These are phyloP conservation scores for Hycleus cichorii DNA, from an alignment of 1,140 invertebrate species.

Conservation along the genomic window DNA sequence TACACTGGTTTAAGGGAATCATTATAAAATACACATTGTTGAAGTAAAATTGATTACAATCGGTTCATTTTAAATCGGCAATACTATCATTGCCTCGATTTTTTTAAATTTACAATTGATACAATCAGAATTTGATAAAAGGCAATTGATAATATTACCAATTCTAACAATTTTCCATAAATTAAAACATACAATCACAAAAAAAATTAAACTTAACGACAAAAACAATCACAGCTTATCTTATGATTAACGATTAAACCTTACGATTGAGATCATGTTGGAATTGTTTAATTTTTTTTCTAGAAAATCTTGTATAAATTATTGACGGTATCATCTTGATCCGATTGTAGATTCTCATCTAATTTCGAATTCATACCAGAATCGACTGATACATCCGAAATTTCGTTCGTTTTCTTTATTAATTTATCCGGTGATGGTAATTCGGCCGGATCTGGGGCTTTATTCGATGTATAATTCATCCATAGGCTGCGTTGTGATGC, in stretches of 20 bases:
- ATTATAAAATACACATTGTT: not conserved
- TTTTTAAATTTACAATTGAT: not conserved
- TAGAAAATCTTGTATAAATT: not conserved
- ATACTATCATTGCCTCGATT: conserved; percentile 3
- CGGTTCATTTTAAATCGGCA: conserved; percentile 10
- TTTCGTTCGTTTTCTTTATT: conserved; percentile 26
- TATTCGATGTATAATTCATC: not conserved
- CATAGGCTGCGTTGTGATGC: conserved; percentile 25
- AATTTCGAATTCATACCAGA: conserved; percentile 34
- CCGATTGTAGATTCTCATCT: conserved; percentile 26
- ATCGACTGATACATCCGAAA: conserved; percentile 35
- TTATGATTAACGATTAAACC: not conserved
- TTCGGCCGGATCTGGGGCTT: conserved; percentile 31
- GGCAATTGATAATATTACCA: conserved; percentile 15
- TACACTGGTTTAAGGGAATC: not conserved
- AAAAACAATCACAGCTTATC: not conserved
- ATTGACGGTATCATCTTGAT: conserved; percentile 13
- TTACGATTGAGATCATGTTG: not conserved
- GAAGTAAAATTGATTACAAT: not conserved
- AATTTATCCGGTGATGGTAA: conserved; percentile 37
- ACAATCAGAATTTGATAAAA: not conserved
- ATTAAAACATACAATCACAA: conserved; percentile 19
- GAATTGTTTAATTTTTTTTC: not conserved
- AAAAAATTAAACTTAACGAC: conserved; percentile 5
- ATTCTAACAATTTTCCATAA: conserved; percentile 13